Conservation (phyloP, 2,888 invertebrate genomes). For the Drosophila borborema region DNA sequence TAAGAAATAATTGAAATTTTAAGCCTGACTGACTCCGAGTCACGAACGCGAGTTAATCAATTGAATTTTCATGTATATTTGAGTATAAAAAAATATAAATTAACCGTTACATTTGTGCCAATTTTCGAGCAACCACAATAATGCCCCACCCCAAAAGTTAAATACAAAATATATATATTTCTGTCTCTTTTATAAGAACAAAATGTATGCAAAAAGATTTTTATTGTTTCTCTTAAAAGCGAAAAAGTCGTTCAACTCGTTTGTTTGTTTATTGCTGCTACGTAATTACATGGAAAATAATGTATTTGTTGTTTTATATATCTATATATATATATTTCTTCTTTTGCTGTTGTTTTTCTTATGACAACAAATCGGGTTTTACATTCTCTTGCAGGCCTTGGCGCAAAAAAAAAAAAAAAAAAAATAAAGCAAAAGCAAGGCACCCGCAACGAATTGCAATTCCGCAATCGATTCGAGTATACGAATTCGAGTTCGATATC, state of each 20-base stretch:
- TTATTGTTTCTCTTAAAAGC: slow-evolving; percentile 29
- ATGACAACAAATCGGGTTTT: slow-evolving; percentile 46
- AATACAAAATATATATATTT: neutral
- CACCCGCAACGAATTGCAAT: slow-evolving; percentile 60
- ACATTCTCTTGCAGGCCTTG: slow-evolving; percentile 76
- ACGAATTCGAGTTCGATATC: slow-evolving; percentile 13
- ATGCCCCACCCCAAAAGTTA: slow-evolving; percentile 32
- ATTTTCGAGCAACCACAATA: slow-evolving; percentile 7
- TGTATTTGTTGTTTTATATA: slow-evolving; percentile 36
- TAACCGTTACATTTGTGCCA: slow-evolving; percentile 19
- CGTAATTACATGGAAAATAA: slow-evolving; percentile 52
- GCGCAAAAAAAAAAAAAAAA: slow-evolving; percentile 19
- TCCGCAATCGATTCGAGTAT: slow-evolving; percentile 51
- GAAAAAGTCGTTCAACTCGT: slow-evolving; percentile 75
- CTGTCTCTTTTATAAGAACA: slow-evolving; percentile 53
- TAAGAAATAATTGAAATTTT: neutral
- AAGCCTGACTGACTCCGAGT: slow-evolving; percentile 1
- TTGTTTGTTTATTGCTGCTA: slow-evolving; percentile 42
- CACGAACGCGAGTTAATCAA: neutral
- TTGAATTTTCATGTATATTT: neutral
- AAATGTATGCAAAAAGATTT: slow-evolving; percentile 43
- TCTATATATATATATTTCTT: neutral
- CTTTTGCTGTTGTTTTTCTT: slow-evolving; percentile 12
- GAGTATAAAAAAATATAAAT: neutral
- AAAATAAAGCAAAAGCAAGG: slow-evolving; percentile 13